Base-by-base conservation (phyloP, 2,797 vertebrate species). In the Phalanger gymnotis region DNA sequence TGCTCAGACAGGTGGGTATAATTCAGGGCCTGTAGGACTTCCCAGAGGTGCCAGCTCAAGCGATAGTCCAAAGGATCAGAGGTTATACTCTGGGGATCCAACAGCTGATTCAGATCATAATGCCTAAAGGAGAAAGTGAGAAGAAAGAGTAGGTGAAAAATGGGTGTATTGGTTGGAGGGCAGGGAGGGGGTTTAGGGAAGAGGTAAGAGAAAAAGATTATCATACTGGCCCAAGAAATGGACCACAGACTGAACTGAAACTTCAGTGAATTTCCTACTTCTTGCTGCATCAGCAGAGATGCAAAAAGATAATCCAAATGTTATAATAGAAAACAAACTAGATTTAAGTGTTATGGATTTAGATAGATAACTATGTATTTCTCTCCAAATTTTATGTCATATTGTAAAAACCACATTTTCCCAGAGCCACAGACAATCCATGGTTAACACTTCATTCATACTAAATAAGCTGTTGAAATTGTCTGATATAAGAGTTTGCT, bases 11-110 rank as follows among this genome's bases (percentile, higher is more conserved):
- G 99, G 96, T 99, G 99, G 52, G 96, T 98, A 97, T 99, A 99
- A 96, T 99, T 99, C 34, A 99, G 98, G 40, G 99, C 99, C 91
- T 99, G 98, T 0, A 99, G 98, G 58, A 99, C 99, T 25, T 99
- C 99, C 99, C 99, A 99, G 87, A 99, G 98, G 98, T 99, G 99
- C 99, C 99, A 99, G 94, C 99, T 99, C 16, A 99, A 99, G 2
- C 99, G 99, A 97, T 99, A 99, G 94, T 99, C 99, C 98, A 99
- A 98, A 5, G 99, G 99, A 97, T 99, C 98, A 0, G 98, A 98
- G 0, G 99, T 99, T 56, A 99, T 57, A 0, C 99, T 99, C 94
- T 99, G 98, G n/a, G 99, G 99, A 34, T 99, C 99, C 73, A 99
- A 96, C 54, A 99, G 98, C 97, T 99, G 99, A 93, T 99, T 99